Conservation (phyloP, 2,888 invertebrate genomes). For the Ferrisia virgata region DNA sequence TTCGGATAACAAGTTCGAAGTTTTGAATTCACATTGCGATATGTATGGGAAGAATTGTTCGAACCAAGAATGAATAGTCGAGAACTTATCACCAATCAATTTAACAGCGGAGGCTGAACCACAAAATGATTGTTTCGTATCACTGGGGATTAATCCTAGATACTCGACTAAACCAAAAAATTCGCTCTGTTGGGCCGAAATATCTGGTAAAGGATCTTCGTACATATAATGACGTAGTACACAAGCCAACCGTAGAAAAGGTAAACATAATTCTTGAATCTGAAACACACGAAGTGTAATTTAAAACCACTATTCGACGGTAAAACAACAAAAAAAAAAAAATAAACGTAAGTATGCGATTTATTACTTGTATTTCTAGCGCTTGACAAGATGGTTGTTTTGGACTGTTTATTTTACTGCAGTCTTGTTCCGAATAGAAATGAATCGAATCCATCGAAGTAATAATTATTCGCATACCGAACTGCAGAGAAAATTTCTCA, state of each 20-base stretch:
- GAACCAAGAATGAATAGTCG: neutral
- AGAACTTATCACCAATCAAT: neutral
- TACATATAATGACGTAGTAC: slow-evolving; percentile 79
- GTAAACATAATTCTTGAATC: slow-evolving; percentile 62
- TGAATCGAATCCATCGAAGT: slow-evolving; percentile 59
- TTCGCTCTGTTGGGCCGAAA: slow-evolving; percentile 60
- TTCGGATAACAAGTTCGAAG: neutral
- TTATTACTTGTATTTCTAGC: slow-evolving; percentile 48
- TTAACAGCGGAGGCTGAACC: neutral
- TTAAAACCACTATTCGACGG: neutral
- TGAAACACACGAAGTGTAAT: neutral
- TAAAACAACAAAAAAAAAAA: neutral
- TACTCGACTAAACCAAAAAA: slow-evolving; percentile 75
- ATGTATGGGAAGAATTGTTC: neutral
- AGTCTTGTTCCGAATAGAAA: slow-evolving; percentile 59
- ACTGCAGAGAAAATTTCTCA: slow-evolving; percentile 51
- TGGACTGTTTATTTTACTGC: neutral
- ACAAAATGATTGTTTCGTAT: no score
- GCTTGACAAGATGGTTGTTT: slow-evolving; percentile 47
- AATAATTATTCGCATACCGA: slow-evolving; percentile 55
- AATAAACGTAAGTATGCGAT: neutral
- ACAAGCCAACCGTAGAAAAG: slow-evolving; percentile 79
- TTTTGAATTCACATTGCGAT: no score
- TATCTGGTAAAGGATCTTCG: slow-evolving; percentile 55
- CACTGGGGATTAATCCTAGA: slow-evolving; percentile 55